These are phyloP conservation scores for Drosophila falleni DNA, from an alignment of 2,888 invertebrate genomes.

Conservation along the genomic window DNA sequence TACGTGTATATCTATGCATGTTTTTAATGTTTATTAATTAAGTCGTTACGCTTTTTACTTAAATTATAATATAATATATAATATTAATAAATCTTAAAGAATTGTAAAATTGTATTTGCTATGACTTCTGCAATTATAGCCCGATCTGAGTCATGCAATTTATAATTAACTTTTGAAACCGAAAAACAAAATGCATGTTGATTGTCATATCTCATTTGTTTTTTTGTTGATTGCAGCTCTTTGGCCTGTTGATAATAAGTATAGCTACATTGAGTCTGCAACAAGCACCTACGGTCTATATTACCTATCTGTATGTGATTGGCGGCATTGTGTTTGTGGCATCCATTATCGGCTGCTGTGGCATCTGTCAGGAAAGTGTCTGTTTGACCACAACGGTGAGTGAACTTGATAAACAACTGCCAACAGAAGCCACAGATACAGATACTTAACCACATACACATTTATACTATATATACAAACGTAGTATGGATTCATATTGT, in stretches of 20 bases:
- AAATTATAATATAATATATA: not conserved
- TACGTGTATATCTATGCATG: too few species aligned
- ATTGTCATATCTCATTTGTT: not conserved
- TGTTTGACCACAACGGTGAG: constrained; percentile 77
- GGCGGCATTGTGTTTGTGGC: constrained; percentile 71
- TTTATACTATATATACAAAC: constrained; percentile 71
- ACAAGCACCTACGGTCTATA: constrained; percentile 63
- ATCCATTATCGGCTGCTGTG: constrained; percentile 78
- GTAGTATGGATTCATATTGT: constrained; percentile 90
- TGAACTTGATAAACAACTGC: constrained; percentile 40
- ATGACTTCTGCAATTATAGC: not conserved
- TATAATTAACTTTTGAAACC: not conserved
- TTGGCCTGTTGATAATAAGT: constrained; percentile 69
- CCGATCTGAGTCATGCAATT: not conserved
- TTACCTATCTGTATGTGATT: constrained; percentile 66
- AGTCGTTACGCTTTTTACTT: not conserved
- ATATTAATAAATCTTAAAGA: not conserved
- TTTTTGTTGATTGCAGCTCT: constrained; percentile 55
- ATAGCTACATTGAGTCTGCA: constrained; percentile 61
- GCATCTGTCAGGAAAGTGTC: constrained; percentile 75
- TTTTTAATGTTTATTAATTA: not conserved
- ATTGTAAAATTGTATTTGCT: not conserved
- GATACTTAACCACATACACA: not conserved
- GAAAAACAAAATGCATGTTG: constrained; percentile 10
- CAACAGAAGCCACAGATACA: not conserved